Percentiles rank a stretch among this genome's conserved stretches.
phyloP scores from a whole-genome alignment of 2,113 vertebrate genomes.

The Emydocephalus ijimae region DNA sequence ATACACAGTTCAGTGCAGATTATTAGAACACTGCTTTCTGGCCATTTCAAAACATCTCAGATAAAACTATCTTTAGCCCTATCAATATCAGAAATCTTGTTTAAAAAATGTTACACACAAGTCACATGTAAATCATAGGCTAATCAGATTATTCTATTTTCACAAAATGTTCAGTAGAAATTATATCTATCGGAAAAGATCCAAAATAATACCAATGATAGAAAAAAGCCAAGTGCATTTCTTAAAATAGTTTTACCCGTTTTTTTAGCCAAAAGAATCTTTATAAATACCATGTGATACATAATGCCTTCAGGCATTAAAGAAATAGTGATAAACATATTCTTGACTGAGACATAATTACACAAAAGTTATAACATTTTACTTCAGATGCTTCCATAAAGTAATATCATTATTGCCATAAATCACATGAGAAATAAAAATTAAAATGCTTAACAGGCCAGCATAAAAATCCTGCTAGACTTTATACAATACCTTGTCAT shows the following conservation, averaged over 20 bases:
- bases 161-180: neutral
- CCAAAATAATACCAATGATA: neutral
- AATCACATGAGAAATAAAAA: neutral
- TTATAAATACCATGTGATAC: neutral
- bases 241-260: neutral
- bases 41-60: neutral
- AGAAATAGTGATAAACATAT: neutral
- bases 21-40: neutral
- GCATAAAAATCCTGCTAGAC: neutral
- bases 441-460: neutral
- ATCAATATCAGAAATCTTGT: neutral
- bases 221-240: neutral
- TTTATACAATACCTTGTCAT: neutral
- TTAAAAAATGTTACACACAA: constrained; percentile 9
- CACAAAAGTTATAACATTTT: neutral
- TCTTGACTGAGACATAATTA: neutral
- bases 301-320: neutral
- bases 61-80: neutral
- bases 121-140: constrained; percentile 6
- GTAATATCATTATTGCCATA: neutral
- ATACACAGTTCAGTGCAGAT: neutral
- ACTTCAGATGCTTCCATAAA: neutral
- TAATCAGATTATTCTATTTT: constrained; percentile 33
- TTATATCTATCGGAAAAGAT: neutral
- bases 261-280: neutral